Percentiles rank a stretch among this genome's conserved stretches.
Conservation (phyloP, 2,888 invertebrate genomes). For the Lochmaea crataegi region DNA sequence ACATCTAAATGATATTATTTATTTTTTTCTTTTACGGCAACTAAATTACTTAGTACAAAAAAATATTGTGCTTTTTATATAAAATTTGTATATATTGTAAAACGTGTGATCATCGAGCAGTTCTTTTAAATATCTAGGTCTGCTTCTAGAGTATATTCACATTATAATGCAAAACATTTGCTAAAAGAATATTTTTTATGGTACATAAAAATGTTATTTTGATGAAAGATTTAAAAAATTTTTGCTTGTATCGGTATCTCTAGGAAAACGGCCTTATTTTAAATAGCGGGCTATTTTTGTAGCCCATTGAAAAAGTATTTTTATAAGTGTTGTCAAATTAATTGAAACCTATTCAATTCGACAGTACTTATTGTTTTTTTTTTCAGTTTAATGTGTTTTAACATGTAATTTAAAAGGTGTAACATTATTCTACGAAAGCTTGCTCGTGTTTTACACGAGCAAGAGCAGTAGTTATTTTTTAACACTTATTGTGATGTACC, state of each 20-base stretch:
- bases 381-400: conserved; percentile 58
- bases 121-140: conserved; percentile 37
- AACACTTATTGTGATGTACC: conserved; percentile 46
- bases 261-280: not conserved
- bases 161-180: conserved; percentile 3
- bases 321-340: conserved; percentile 50
- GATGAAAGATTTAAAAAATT: not conserved
- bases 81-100: conserved; percentile 50
- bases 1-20: conserved; percentile 50
- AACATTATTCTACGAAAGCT: conserved; percentile 53
- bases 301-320: conserved; percentile 44
- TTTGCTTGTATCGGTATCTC: conserved; percentile 1
- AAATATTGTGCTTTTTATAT: conserved; percentile 53
- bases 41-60: conserved; percentile 59
- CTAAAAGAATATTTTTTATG: not conserved
- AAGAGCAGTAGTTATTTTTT: conserved; percentile 52
- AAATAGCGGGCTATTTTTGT: conserved; percentile 48
- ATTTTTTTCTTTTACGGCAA: conserved; percentile 53
- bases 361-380: conserved; percentile 50
- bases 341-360: conserved; percentile 38
- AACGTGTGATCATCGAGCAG: conserved; percentile 50
- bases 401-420: conserved; percentile 47
- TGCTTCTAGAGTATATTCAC: conserved; percentile 3
- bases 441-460: conserved; percentile 50
- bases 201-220: no score